Percentiles rank a stretch among this genome's conserved stretches.
These are phyloP conservation scores for Cheirogaleus medius DNA, from an alignment of 2,113 vertebrate species.

Conservation along the genomic window DNA sequence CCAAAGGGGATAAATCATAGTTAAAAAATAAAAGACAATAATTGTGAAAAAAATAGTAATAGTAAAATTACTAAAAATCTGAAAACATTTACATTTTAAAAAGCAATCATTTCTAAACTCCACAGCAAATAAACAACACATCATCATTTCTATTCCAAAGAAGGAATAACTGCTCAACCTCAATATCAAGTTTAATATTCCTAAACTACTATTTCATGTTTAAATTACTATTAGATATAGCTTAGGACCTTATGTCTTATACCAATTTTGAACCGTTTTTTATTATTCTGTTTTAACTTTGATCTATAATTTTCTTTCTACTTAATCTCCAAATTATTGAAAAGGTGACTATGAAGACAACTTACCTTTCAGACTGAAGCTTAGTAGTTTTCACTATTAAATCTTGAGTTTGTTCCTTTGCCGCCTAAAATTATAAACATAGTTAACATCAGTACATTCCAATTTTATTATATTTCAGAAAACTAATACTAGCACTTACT, in stretches of 20 bases:
- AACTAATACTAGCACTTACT: background rate
- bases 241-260: background rate
- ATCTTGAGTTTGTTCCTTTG: slow-evolving; percentile 98
- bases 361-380: slow-evolving; percentile 97
- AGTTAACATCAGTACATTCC: slow-evolving; percentile 27
- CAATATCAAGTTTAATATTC: background rate
- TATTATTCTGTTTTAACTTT: slow-evolving; percentile 1
- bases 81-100: slow-evolving; percentile 13
- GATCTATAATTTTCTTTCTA: background rate
- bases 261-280: background rate
- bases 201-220: background rate
- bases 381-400: slow-evolving; percentile 98
- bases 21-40: background rate
- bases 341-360: slow-evolving; percentile 44
- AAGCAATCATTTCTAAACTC: background rate
- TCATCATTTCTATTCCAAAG: background rate
- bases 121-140: background rate
- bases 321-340: slow-evolving; percentile 8
- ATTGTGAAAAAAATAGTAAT: background rate
- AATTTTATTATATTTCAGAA: slow-evolving; percentile 19
- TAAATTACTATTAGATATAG: background rate
- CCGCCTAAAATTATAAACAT: slow-evolving; percentile 88
- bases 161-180: background rate
- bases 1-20: background rate
- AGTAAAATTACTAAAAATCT: slow-evolving; percentile 2